Base-by-base conservation (phyloP, 2,888 invertebrate genomes). In the Molorchus minor region DNA sequence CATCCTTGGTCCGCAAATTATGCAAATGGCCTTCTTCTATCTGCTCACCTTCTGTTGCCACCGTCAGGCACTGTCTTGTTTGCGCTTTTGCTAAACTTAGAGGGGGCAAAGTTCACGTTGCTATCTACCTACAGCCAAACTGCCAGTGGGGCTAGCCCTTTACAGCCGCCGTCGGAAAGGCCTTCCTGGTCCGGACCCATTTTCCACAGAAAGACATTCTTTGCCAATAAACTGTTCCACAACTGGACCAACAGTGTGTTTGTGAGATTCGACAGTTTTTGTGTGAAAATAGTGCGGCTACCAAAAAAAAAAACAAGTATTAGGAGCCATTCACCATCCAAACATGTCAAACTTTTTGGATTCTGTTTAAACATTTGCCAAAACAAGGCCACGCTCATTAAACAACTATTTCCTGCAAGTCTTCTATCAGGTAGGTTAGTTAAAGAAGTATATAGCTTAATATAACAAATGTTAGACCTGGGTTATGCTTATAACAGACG, bases 81-180 rank as follows among this genome's bases (percentile, higher is more conserved):
- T 77, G 78, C 77, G 76, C 78, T 77, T 78, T 78, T 77, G 68
- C 70, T 70, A 72, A 70, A 73, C 70, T 75, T 75, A 74, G 73
- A 73, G 73, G 75, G 75, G 75, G 70, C 74, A 74, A 75, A 76
- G 75, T 75, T 75, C 75, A 73, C 62, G 61, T 61, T 58, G 52
- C 62, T 33, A 25, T 25, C n/a, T 59, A 57, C 53, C 61, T 56
- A 66, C 65, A 65, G 65, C 62, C 66, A 67, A 65, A 68, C 65
- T 64, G 71, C 64, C 63, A 68, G 67, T 64, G 59, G 65, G 65
- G 67, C 65, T 69, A 68, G 68, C 67, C 64, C 64, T 65, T 63
- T 58, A 62, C 64, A 67, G 69, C 60, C 69, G 63, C 61, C 67
- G 56, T 57, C 64, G 64, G 63, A 46, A 44, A 45, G 15, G 36